Percentiles rank a stretch among this genome's conserved stretches.
Evolutionary conservation across 2,797 vertebrate genomes (phyloP).

Genomic region (Meriones psammophilus): DNA sequence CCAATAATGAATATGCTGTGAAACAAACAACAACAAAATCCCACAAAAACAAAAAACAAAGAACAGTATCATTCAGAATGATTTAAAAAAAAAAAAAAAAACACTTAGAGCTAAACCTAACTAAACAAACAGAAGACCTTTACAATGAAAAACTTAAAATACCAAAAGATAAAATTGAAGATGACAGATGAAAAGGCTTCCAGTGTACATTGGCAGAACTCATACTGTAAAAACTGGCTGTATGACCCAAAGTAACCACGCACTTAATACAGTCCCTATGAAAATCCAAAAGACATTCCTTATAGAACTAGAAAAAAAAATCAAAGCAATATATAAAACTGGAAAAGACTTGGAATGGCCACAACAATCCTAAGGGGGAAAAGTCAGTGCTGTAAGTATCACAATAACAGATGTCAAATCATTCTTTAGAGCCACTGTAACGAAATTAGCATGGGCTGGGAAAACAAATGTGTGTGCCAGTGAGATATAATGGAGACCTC

Average conservation of each 20-base stretch:
- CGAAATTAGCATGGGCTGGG: background rate
- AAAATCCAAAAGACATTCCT: background rate
- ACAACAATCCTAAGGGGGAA: background rate
- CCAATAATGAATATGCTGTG: background rate
- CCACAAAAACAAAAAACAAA: background rate
- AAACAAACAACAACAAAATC: background rate
- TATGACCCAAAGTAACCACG: background rate
- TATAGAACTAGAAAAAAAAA: background rate
- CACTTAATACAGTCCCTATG: background rate
- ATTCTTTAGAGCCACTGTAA: background rate
- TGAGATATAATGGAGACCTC: background rate
- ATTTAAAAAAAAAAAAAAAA: background rate
- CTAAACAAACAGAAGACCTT: background rate
- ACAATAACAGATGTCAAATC: background rate
- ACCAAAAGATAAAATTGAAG: background rate
- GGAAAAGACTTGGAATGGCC: background rate
- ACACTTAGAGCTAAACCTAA: background rate
- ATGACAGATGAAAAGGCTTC: background rate
- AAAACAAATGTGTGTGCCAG: background rate
- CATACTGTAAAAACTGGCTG: background rate
- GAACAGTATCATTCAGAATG: background rate
- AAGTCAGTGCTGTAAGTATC: background rate
- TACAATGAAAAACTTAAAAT: background rate
- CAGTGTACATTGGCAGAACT: background rate
- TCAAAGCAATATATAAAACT: background rate